Evolutionary conservation across 2,888 invertebrate species (phyloP).

Genomic region (Nowickia ferox): DNA sequence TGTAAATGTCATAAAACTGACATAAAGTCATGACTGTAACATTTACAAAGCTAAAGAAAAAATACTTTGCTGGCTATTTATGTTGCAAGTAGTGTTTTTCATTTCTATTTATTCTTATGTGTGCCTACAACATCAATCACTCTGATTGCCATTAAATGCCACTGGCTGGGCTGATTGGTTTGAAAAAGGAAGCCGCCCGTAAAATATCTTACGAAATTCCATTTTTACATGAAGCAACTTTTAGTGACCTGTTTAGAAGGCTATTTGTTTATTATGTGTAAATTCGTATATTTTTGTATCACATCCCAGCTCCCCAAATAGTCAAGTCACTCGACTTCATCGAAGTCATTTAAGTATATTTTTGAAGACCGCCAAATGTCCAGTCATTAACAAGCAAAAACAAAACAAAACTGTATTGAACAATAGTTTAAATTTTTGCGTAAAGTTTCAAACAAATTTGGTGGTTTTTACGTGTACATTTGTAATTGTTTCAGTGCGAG

Average conservation of each 20-base stretch:
- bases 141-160: conserved; percentile 69
- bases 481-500: conserved; percentile 9
- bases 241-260: conserved; percentile 20
- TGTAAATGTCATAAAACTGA: conserved; percentile 71
- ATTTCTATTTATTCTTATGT: conserved; percentile 46
- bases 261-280: neutral
- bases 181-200: conserved; percentile 51
- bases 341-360: conserved; percentile 38
- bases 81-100: conserved; percentile 36
- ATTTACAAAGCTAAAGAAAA: conserved; percentile 44
- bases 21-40: conserved; percentile 64
- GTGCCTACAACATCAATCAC: conserved; percentile 68
- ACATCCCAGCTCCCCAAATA: conserved; percentile 16
- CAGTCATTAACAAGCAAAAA: conserved; percentile 42
- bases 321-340: conserved; percentile 27
- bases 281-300: conserved; percentile 7
- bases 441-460: conserved; percentile 60
- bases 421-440: conserved; percentile 33
- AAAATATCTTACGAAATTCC: conserved; percentile 62
- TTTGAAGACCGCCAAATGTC: conserved; percentile 49
- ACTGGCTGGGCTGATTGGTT: conserved; percentile 43
- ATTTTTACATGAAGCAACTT: conserved; percentile 9
- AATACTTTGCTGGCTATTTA: conserved; percentile 29
- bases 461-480: conserved; percentile 45
- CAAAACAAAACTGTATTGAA: neutral